Evolutionary conservation across 2,113 vertebrate genomes (phyloP).

Genomic region (Notiomystis cincta): DNA sequence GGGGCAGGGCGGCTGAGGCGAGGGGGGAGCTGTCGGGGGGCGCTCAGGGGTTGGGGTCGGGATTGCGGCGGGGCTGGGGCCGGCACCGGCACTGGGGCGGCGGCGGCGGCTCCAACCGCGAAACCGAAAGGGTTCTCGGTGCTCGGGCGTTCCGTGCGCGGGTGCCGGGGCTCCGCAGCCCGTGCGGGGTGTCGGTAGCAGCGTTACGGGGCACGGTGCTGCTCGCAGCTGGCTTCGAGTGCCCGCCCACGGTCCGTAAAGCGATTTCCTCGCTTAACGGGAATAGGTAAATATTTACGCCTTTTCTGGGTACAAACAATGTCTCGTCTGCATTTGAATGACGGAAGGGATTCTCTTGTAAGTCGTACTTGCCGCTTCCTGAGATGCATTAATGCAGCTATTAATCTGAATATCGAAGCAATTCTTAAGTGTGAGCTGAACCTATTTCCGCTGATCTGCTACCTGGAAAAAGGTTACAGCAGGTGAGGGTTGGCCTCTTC

Average conservation of each 20-base stretch:
- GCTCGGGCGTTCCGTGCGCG: rapidly evolving
- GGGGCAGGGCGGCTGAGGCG: neutral
- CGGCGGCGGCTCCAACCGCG: neutral
- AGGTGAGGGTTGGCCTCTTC: neutral
- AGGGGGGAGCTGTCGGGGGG: neutral
- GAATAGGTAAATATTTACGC: rapidly evolving
- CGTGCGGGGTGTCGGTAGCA: rapidly evolving
- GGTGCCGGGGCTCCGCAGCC: rapidly evolving
- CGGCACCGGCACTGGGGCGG: no score
- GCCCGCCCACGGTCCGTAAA: rapidly evolving
- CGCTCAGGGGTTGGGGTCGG: no score
- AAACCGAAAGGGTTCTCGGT: no score
- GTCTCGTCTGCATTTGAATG: rapidly evolving
- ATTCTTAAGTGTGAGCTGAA: rapidly evolving
- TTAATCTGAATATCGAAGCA: rapidly evolving
- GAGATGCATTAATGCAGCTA: rapidly evolving
- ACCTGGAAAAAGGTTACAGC: neutral
- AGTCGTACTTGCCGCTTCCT: rapidly evolving
- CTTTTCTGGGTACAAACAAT: rapidly evolving
- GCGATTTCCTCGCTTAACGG: rapidly evolving
- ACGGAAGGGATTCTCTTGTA: neutral
- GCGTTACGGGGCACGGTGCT: rapidly evolving
- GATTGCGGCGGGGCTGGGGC: neutral
- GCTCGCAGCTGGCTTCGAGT: rapidly evolving
- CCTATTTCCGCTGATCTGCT: rapidly evolving